Percentiles rank a stretch among this genome's conserved stretches.
phyloP scores from a whole-genome alignment of 2,113 vertebrate species.

The Lophius piscatorius region DNA sequence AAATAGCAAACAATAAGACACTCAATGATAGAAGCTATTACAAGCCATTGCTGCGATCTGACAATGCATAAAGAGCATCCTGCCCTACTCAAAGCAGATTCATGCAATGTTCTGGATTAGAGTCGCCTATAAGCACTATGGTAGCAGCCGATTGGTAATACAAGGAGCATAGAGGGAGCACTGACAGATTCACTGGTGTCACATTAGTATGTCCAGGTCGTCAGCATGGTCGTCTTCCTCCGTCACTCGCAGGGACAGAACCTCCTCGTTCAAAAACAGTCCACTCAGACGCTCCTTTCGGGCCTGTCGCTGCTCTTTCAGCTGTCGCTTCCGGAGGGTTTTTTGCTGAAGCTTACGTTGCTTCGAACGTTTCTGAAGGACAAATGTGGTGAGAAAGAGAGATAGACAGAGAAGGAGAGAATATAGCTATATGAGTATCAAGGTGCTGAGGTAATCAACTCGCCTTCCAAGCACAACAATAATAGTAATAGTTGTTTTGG shows the following conservation, averaged over 20 bases:
- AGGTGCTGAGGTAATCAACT: not conserved
- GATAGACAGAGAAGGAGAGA: constrained; percentile 6
- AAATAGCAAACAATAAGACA: constrained; percentile 23
- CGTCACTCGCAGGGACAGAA: constrained; percentile 92
- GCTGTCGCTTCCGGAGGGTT: constrained; percentile 94
- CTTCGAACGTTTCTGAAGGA: constrained; percentile 90
- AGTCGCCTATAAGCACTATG: constrained; percentile 19
- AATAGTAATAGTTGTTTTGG: too few relatives aligned
- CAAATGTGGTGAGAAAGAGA: not conserved
- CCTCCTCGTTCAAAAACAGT: constrained; percentile 97
- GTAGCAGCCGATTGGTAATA: not conserved
- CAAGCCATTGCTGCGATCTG: not conserved
- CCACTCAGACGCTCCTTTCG: constrained; percentile 97
- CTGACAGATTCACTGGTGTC: constrained; percentile 86
- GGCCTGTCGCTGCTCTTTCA: constrained; percentile 97
- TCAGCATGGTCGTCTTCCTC: constrained; percentile 92
- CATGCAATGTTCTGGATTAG: constrained; percentile 8
- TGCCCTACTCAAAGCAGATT: constrained; percentile 11
- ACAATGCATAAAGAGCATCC: not conserved
- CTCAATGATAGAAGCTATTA: constrained; percentile 20
- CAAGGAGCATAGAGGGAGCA: constrained; percentile 87
- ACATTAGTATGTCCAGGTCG: constrained; percentile 97
- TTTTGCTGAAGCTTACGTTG: constrained; percentile 98
- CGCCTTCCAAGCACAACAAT: too few relatives aligned
- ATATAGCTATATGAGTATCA: too few relatives aligned